A percentile compares a stretch with the other conserved stretches of the same genome.
phyloP scores from a whole-genome alignment of 2,113 vertebrate genomes.

The Peromyscus californicus region DNA sequence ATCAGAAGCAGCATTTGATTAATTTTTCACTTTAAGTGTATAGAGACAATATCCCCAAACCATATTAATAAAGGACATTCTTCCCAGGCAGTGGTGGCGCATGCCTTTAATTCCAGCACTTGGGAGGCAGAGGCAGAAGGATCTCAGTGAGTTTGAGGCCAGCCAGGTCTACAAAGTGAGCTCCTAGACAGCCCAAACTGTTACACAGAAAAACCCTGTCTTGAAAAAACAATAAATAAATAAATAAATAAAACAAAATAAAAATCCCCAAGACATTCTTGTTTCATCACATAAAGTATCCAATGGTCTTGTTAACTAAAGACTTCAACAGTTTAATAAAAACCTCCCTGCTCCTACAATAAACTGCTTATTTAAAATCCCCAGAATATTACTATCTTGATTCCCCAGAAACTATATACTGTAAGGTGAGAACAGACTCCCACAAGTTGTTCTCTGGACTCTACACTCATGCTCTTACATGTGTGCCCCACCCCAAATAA shows the following conservation, averaged over 20 bases:
- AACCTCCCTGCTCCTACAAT: neutral
- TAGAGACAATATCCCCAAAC: constrained; percentile 34
- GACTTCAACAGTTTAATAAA: constrained; percentile 29
- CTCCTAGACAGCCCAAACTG: too few relatives aligned
- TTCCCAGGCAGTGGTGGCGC: too few relatives aligned
- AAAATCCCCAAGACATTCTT: neutral
- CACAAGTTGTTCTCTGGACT: neutral
- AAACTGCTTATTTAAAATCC: constrained; percentile 32
- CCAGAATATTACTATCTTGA: neutral
- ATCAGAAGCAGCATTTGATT: constrained; percentile 55
- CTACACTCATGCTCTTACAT: neutral
- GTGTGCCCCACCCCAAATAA: neutral
- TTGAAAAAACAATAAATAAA: too few relatives aligned
- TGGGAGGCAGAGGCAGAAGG: too few relatives aligned
- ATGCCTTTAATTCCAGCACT: too few relatives aligned
- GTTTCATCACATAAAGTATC: neutral
- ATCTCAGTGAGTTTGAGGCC: too few relatives aligned
- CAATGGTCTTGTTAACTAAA: neutral
- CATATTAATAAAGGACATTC: constrained; percentile 37
- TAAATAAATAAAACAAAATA: too few relatives aligned
- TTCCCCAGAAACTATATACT: neutral
- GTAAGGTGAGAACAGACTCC: neutral
- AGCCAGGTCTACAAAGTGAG: too few relatives aligned
- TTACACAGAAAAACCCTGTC: too few relatives aligned
- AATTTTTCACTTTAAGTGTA: constrained; percentile 57